Evolutionary conservation across 2,797 vertebrate species (phyloP).

Genomic region (Hemitrygon akajei): DNA sequence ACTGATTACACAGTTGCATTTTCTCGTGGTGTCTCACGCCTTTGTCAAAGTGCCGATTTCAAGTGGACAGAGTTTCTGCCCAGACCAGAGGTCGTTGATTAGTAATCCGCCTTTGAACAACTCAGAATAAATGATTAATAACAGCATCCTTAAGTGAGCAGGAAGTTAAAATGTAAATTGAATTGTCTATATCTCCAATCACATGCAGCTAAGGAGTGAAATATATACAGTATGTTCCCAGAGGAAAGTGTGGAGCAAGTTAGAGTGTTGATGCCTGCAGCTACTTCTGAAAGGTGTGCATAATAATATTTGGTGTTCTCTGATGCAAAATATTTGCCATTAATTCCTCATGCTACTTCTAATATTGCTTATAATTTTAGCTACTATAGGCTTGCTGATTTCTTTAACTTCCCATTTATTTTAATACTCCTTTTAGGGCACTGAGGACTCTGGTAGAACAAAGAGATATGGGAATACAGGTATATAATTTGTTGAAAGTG

Average conservation of each 20-base stretch:
- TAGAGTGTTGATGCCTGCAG: neutral
- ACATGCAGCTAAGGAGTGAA: neutral
- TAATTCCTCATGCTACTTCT: neutral
- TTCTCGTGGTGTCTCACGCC: neutral
- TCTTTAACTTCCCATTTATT: neutral
- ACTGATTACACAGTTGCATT: neutral
- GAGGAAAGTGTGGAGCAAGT: neutral
- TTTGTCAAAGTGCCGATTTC: neutral
- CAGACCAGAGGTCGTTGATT: neutral
- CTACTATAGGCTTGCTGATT: neutral
- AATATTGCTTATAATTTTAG: neutral
- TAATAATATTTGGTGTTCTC: neutral
- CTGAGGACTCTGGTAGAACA: too few relatives aligned
- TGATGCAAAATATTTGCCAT: neutral
- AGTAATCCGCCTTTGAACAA: neutral
- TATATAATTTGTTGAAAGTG: too few relatives aligned
- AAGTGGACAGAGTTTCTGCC: neutral
- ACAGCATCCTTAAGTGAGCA: neutral
- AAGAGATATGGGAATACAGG: too few relatives aligned
- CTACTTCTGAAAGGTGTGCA: constrained; percentile 19
- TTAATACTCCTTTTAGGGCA: neutral
- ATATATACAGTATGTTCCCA: neutral
- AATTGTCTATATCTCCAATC: neutral
- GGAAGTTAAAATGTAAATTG: neutral
- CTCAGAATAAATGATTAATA: neutral